These are phyloP conservation scores for Leptura quadrifasciata DNA, from an alignment of 2,888 invertebrate genomes.

Conservation along the genomic window DNA sequence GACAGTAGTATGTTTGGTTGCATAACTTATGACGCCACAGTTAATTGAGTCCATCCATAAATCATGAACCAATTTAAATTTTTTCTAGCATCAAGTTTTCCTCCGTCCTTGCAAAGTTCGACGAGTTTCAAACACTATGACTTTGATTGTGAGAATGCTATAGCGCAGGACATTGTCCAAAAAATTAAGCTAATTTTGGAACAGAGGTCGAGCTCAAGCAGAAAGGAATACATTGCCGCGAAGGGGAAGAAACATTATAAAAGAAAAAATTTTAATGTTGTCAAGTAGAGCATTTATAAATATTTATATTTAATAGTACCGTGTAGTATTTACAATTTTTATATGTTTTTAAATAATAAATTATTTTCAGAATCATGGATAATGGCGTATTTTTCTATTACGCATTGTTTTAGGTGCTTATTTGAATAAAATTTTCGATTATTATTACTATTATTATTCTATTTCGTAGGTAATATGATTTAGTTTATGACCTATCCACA, in stretches of 20 bases:
- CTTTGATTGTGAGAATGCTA: slow-evolving; percentile 87
- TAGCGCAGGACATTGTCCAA: slow-evolving; percentile 88
- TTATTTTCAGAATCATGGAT: not conserved
- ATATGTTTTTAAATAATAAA: not conserved
- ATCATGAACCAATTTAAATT: no score
- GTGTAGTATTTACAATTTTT: slow-evolving; percentile 22
- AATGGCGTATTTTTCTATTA: not conserved
- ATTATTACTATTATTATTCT: no score
- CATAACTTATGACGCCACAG: no score
- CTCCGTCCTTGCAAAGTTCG: slow-evolving; percentile 71
- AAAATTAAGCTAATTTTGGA: slow-evolving; percentile 92
- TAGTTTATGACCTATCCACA: no score
- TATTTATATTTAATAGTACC: slow-evolving; percentile 21
- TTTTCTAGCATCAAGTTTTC: slow-evolving; percentile 61
- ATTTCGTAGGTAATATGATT: no score
- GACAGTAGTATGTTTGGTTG: no score
- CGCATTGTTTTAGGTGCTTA: no score
- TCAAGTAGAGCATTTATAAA: slow-evolving; percentile 37
- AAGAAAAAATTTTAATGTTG: slow-evolving; percentile 69
- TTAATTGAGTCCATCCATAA: no score
- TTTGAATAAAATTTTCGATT: no score
- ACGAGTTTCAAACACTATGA: slow-evolving; percentile 89
- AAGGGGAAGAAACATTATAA: slow-evolving; percentile 82
- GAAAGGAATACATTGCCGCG: slow-evolving; percentile 87
- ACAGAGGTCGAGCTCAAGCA: slow-evolving; percentile 85